Evolutionary conservation across 92 coral and sea anemone species (phyloP).

Genomic region (Umimayanthus chanpuru): DNA sequence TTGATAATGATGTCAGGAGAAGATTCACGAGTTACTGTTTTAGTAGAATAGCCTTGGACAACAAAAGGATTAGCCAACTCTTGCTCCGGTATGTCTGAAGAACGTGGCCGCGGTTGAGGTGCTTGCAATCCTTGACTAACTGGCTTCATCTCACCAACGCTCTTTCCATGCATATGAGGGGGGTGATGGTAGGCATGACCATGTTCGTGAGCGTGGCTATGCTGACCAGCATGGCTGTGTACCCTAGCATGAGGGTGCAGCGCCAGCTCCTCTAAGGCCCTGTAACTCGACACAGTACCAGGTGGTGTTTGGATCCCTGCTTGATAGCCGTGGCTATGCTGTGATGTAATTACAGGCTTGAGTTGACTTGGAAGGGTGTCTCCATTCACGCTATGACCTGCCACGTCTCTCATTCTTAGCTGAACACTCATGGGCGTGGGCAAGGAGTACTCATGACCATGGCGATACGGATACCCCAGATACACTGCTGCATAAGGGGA

Average conservation of each 20-base stretch:
- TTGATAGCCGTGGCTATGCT: constrained; percentile 49
- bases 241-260: constrained; percentile 37
- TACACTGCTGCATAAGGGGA: constrained; percentile 55
- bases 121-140: constrained; percentile 37
- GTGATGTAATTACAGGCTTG: constrained; percentile 55
- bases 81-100: constrained; percentile 78
- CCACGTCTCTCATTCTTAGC: constrained; percentile 60
- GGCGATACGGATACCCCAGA: constrained; percentile 59
- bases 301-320: constrained; percentile 46
- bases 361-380: constrained; percentile 72
- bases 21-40: constrained; percentile 31
- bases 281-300: constrained; percentile 46
- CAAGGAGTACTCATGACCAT: constrained; percentile 60
- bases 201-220: constrained; percentile 36
- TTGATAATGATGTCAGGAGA: constrained; percentile 72
- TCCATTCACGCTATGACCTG: constrained; percentile 71
- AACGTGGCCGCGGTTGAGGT: constrained; percentile 51
- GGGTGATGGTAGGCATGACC: constrained; percentile 47
- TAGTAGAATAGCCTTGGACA: constrained; percentile 55
- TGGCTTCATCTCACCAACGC: constrained; percentile 44
- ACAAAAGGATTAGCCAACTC: constrained; percentile 81
- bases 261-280: constrained; percentile 56
- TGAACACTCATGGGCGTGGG: constrained; percentile 65
- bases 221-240: constrained; percentile 32
- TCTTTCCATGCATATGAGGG: constrained; percentile 1